A percentile compares a stretch with the other conserved stretches of the same genome.
These are phyloP conservation scores for Halictus rubicundus DNA, from an alignment of 1,140 invertebrate genomes.

Conservation along the genomic window DNA sequence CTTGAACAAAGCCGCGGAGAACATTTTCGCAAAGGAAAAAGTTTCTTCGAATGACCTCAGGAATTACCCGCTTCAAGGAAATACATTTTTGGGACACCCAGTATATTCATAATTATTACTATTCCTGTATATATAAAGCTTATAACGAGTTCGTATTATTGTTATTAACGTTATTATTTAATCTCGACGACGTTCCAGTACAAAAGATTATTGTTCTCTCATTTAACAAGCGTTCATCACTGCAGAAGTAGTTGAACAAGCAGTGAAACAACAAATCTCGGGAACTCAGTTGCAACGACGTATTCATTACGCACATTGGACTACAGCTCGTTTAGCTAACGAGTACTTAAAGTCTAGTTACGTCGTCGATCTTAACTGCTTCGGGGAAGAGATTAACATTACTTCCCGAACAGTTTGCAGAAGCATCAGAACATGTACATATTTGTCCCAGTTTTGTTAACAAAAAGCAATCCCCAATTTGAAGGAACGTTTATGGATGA, in stretches of 20 bases:
- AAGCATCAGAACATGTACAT: not conserved
- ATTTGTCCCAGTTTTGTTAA: not conserved
- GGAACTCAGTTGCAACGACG: not conserved
- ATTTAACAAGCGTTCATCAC: too few relatives aligned
- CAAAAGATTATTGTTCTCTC: too few relatives aligned
- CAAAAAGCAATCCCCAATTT: slow-evolving; percentile 5
- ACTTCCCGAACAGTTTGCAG: not conserved
- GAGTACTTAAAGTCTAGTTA: not conserved
- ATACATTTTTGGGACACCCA: too few relatives aligned
- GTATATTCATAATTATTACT: too few relatives aligned
- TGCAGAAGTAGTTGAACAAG: not conserved
- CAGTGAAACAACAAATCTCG: not conserved
- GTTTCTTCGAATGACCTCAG: too few relatives aligned
- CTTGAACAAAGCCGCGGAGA: too few relatives aligned
- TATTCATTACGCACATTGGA: not conserved
- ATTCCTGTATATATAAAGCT: too few relatives aligned
- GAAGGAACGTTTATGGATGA: slow-evolving; percentile 25
- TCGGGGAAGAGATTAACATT: not conserved
- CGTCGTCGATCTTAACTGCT: slow-evolving; percentile 1
- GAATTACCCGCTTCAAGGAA: too few relatives aligned
- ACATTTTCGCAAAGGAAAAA: too few relatives aligned
- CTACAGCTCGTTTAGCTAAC: not conserved
- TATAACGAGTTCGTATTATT: too few relatives aligned
- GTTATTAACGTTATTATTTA: too few relatives aligned
- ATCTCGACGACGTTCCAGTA: too few relatives aligned